These are phyloP conservation scores for Eudemis profundana DNA, from an alignment of 2,888 invertebrate species.

Conservation along the genomic window DNA sequence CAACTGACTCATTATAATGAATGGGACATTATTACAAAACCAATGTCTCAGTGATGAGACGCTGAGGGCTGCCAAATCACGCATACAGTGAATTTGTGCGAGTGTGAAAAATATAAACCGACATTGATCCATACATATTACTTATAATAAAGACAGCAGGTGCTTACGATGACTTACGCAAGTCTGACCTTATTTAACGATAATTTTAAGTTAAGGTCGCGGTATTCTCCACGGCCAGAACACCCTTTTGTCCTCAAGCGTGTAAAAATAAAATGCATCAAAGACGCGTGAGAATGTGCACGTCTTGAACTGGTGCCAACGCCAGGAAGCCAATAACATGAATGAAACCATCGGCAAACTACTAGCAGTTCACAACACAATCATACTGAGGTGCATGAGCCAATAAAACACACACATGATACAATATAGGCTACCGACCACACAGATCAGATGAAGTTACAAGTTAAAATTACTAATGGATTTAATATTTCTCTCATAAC, in stretches of 20 bases:
- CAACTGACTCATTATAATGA: neutral
- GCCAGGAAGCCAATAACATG: slow-evolving; percentile 16
- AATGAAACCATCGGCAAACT: slow-evolving; percentile 17
- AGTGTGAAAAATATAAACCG: neutral
- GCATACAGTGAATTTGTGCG: too few relatives aligned
- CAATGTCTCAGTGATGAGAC: neutral
- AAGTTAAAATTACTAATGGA: too few relatives aligned
- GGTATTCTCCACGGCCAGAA: neutral
- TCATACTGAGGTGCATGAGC: neutral
- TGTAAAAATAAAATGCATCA: slow-evolving; percentile 26
- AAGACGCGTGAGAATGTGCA: slow-evolving; percentile 32
- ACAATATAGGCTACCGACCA: too few relatives aligned
- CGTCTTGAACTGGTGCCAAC: slow-evolving; percentile 40
- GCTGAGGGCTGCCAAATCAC: slow-evolving; percentile 1
- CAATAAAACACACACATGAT: neutral
- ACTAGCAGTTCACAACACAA: neutral
- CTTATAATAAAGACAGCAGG: slow-evolving; percentile 15
- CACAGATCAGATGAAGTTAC: too few relatives aligned
- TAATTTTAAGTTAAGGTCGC: slow-evolving; percentile 18
- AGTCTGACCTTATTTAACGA: slow-evolving; percentile 11
- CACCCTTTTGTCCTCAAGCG: slow-evolving; percentile 11
- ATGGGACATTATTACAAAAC: neutral
- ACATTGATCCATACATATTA: neutral
- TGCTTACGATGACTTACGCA: neutral
- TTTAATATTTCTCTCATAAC: too few relatives aligned